These are phyloP conservation scores for Pocillopora damicornis DNA, from an alignment of 64 coral and sea anemone species.

Conservation along the genomic window DNA sequence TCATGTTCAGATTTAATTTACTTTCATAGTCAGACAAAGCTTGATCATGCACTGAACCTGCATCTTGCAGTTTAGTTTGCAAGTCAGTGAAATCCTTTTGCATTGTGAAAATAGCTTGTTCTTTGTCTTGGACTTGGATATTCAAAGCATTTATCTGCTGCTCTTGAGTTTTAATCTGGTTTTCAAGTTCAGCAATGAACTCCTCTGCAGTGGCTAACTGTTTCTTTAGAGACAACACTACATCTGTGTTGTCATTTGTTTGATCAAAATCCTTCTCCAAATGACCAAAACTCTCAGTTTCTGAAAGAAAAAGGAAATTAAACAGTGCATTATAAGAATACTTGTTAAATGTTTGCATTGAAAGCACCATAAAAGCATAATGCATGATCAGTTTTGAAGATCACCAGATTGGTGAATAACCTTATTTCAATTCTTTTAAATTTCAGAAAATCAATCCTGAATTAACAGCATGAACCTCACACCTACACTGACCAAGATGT, in stretches of 20 bases:
- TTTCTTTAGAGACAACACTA: not conserved
- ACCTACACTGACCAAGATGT: too few species aligned
- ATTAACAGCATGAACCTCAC: too few species aligned
- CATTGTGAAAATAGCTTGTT: not conserved
- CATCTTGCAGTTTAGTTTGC: not conserved
- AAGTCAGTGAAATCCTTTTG: slow-evolving; percentile 3
- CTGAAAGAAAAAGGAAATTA: not conserved
- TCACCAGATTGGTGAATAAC: too few species aligned
- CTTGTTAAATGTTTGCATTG: not conserved
- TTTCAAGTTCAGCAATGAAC: slow-evolving; percentile 20
- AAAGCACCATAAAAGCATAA: too few species aligned
- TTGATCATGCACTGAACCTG: not conserved
- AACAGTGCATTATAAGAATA: not conserved
- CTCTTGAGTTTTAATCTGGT: not conserved
- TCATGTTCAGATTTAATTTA: slow-evolving; percentile 4
- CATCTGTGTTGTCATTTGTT: not conserved
- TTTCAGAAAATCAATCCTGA: too few species aligned
- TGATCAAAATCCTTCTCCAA: not conserved
- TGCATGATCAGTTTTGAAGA: too few species aligned
- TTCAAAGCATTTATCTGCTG: slow-evolving; percentile 9
- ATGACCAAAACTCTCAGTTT: not conserved
- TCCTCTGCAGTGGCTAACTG: slow-evolving; percentile 36
- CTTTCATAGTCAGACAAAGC: slow-evolving; percentile 5
- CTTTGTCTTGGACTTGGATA: slow-evolving; percentile 6
- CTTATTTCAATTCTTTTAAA: too few species aligned